These are phyloP conservation scores for Muntiacus reevesi DNA, from an alignment of 2,113 vertebrate species.

Conservation along the genomic window DNA sequence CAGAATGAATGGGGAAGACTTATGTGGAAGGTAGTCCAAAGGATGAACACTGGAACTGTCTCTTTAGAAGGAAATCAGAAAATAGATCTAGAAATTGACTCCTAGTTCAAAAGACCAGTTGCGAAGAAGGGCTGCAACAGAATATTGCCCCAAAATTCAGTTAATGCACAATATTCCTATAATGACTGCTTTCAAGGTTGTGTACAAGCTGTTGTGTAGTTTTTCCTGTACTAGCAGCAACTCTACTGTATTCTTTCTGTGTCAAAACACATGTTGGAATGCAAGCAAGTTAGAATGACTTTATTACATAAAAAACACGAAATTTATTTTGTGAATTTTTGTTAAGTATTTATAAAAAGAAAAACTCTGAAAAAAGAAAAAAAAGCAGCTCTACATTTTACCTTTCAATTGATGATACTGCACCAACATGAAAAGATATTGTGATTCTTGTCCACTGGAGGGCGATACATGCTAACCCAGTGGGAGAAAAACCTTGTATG, in stretches of 20 bases:
- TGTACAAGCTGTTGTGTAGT: background rate
- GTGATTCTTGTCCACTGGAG: background rate
- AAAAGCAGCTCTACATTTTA: background rate
- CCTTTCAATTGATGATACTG: background rate
- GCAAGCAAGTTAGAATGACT: background rate
- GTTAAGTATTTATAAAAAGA: background rate
- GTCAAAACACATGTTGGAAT: background rate
- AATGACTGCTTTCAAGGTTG: background rate
- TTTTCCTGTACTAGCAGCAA: background rate
- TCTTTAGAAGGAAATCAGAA: background rate
- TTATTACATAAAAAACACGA: background rate
- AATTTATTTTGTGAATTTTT: background rate
- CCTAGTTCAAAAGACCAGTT: background rate
- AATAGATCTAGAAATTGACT: background rate
- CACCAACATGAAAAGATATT: background rate
- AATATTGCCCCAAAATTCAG: background rate
- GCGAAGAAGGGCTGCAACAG: background rate
- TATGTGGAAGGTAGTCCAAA: background rate
- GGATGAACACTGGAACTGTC: background rate
- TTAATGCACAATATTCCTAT: background rate
- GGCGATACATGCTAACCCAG: background rate
- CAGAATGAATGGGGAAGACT: background rate
- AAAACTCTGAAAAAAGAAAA: background rate
- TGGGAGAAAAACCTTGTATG: background rate
- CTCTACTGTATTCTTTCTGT: background rate